These are phyloP conservation scores for Cepaea hortensis DNA, from an alignment of 2,888 invertebrate genomes.

Conservation along the genomic window DNA sequence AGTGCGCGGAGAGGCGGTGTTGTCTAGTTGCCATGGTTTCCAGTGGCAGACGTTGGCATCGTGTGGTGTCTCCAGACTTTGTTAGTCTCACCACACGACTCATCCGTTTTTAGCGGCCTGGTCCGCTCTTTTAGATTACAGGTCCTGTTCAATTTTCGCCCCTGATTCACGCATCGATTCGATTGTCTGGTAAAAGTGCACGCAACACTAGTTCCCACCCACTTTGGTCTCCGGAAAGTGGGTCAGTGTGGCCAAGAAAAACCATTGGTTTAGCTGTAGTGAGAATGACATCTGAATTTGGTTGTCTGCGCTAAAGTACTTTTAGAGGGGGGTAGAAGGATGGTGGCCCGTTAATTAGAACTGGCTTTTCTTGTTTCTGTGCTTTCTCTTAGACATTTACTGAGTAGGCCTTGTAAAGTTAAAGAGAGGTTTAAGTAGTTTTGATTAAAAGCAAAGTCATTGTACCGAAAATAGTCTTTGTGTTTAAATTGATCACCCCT, in stretches of 20 bases:
- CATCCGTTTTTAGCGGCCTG: no score
- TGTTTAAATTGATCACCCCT: neutral
- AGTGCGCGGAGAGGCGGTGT: no score
- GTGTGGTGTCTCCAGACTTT: no score
- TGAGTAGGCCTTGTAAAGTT: no score
- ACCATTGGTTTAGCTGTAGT: conserved; percentile 13
- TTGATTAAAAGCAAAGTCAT: neutral
- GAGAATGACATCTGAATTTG: conserved; percentile 24
- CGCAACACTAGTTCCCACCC: neutral
- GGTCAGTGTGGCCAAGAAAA: conserved; percentile 5
- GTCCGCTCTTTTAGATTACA: no score
- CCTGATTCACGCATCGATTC: conserved; percentile 2
- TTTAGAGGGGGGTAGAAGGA: neutral
- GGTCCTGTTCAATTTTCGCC: neutral
- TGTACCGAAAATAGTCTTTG: neutral
- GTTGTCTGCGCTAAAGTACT: conserved; percentile 1
- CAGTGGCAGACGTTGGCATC: no score
- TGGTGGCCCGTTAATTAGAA: neutral
- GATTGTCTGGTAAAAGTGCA: conserved; percentile 26
- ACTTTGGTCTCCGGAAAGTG: conserved; percentile 22
- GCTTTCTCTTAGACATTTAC: no score
- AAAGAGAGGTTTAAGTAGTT: no score
- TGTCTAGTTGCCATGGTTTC: no score
- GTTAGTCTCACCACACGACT: no score
- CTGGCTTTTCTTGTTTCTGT: neutral